These are phyloP conservation scores for Noctua comes DNA, from an alignment of 2,888 invertebrate species.

Conservation along the genomic window DNA sequence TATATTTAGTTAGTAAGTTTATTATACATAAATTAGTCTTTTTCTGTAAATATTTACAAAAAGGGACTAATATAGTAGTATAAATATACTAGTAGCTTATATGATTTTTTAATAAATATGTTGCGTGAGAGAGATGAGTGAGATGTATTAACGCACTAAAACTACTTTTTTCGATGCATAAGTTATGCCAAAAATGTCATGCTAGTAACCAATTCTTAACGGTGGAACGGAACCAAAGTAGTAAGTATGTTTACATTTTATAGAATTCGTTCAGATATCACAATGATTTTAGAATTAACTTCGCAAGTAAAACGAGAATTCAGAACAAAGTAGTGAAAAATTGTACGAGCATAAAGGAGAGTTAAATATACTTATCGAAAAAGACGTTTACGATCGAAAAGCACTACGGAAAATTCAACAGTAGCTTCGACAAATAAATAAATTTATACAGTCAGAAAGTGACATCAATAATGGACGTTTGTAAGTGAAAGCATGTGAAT, in stretches of 20 bases:
- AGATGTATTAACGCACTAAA: neutral
- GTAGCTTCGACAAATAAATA: conserved; percentile 35
- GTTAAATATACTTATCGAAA: conserved; percentile 42
- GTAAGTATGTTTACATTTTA: neutral
- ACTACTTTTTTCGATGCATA: neutral
- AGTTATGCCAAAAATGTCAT: neutral
- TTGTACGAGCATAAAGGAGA: conserved; percentile 12
- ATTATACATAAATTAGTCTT: too few species aligned
- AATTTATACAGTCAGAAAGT: conserved; percentile 3
- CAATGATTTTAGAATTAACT: neutral
- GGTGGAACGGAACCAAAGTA: neutral
- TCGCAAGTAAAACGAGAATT: neutral
- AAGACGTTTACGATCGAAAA: conserved; percentile 59
- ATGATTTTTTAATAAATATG: too few species aligned
- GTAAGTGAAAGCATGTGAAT: neutral
- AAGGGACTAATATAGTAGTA: too few species aligned
- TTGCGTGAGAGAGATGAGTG: neutral
- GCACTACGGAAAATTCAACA: conserved; percentile 52
- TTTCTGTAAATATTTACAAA: too few species aligned
- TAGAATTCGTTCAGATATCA: neutral
- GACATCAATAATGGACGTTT: neutral
- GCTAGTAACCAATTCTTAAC: neutral
- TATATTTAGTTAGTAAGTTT: too few species aligned
- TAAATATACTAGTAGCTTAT: too few species aligned
- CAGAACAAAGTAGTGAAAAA: conserved; percentile 3